These are phyloP conservation scores for Dioctria rufipes DNA, from an alignment of 2,888 invertebrate species.

Conservation along the genomic window DNA sequence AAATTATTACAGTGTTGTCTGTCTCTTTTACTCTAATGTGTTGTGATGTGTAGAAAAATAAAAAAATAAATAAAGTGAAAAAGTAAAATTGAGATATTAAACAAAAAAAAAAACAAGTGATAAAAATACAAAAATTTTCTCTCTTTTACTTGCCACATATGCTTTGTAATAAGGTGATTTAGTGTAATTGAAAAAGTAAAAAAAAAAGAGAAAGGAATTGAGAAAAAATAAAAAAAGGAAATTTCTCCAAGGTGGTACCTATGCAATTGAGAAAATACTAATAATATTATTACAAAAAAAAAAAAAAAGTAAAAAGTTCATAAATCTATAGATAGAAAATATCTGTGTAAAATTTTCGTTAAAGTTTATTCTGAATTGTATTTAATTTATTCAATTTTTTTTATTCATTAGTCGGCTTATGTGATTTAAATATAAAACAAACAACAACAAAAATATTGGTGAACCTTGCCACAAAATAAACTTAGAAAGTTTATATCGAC, in stretches of 20 bases:
- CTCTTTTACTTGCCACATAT: constrained; percentile 17
- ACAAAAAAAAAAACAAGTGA: neutral
- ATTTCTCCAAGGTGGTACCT: neutral
- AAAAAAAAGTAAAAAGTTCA: neutral
- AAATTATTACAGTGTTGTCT: constrained; percentile 2
- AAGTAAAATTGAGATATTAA: constrained; percentile 45
- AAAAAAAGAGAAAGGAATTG: constrained; percentile 22
- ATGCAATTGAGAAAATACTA: neutral
- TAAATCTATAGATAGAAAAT: constrained; percentile 1
- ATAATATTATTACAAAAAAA: neutral
- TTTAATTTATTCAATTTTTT: too few relatives aligned
- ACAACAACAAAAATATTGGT: too few relatives aligned
- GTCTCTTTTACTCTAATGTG: neutral
- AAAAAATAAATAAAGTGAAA: neutral
- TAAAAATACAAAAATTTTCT: constrained; percentile 17
- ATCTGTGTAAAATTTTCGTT: constrained; percentile 17
- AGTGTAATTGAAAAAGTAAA: constrained; percentile 35
- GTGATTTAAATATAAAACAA: too few relatives aligned
- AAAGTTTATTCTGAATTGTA: neutral
- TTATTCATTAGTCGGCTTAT: too few relatives aligned
- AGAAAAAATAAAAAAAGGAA: neutral
- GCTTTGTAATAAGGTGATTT: constrained; percentile 10
- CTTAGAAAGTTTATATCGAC: too few relatives aligned
- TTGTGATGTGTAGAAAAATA: too few relatives aligned
- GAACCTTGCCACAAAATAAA: too few relatives aligned